phyloP scores from a whole-genome alignment of 1,140 invertebrate genomes.

The Nasonia giraulti region DNA sequence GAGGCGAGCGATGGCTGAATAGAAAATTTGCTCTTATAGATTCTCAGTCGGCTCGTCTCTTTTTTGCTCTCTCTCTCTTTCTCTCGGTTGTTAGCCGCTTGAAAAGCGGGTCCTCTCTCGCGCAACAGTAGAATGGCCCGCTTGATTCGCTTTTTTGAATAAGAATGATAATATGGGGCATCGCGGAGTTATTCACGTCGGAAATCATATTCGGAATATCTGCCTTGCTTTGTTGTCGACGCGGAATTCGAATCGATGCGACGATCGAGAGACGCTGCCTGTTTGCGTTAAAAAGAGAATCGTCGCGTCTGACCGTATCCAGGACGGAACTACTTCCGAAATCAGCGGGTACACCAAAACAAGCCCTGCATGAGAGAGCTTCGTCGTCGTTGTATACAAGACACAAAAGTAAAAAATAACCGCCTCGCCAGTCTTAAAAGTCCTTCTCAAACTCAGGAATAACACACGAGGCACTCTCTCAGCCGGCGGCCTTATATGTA shows the following conservation, averaged over 20 bases:
- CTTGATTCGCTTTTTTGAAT: constrained; percentile 19
- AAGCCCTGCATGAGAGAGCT: background rate
- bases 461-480: background rate
- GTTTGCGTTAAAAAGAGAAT: background rate
- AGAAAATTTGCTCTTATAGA: constrained; percentile 11
- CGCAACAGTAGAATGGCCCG: background rate
- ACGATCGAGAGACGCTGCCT: background rate
- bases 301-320: background rate
- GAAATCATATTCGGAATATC: background rate
- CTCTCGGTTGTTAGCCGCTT: background rate
- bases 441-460: constrained; percentile 1
- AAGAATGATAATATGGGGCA: background rate
- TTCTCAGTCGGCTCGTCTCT: background rate
- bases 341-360: background rate
- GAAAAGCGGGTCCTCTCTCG: background rate
- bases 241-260: background rate
- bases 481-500: background rate
- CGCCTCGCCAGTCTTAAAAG: background rate
- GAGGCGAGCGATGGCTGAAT: background rate
- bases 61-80: background rate
- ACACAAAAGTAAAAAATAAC: constrained; percentile 16
- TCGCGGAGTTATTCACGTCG: background rate
- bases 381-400: background rate
- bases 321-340: background rate
- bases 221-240: background rate